A percentile compares a stretch with the other conserved stretches of the same genome.
Conservation (phyloP, 2,113 vertebrate genomes). For the Plectropomus leopardus region DNA sequence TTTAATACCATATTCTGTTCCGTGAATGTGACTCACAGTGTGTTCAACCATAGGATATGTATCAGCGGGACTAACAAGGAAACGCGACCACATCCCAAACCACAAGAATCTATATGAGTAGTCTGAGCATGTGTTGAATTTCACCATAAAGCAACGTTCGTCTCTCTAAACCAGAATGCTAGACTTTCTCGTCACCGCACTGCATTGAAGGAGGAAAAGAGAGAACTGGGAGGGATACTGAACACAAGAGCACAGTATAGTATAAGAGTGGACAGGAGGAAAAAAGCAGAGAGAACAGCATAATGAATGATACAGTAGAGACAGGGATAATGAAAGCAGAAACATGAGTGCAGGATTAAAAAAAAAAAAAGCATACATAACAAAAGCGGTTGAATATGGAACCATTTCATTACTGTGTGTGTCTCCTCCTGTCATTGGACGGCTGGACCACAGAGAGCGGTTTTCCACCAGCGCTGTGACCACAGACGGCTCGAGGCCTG, state of each 20-base stretch:
- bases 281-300: constrained; percentile 33
- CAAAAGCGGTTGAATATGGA: constrained; percentile 70
- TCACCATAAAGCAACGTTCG: constrained; percentile 45
- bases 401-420: constrained; percentile 77
- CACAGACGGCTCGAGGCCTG: constrained; percentile 72
- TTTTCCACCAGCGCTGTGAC: constrained; percentile 58
- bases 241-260: background rate
- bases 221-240: constrained; percentile 15
- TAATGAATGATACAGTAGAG: background rate
- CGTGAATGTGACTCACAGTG: constrained; percentile 29
- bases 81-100: constrained; percentile 55
- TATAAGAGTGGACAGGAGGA: constrained; percentile 26
- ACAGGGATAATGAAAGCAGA: constrained; percentile 32
- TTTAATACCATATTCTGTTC: constrained; percentile 47
- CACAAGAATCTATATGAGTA: constrained; percentile 61
- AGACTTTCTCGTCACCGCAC: constrained; percentile 50
- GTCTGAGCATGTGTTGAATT: constrained; percentile 62
- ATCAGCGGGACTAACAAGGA: constrained; percentile 55
- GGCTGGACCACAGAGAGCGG: constrained; percentile 70
- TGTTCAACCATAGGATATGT: constrained; percentile 41
- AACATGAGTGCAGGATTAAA: constrained; percentile 41
- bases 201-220: constrained; percentile 33
- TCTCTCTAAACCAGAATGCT: constrained; percentile 58
- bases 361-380: constrained; percentile 15
- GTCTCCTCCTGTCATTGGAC: constrained; percentile 71